phyloP scores from a whole-genome alignment of 2,113 vertebrate species.

The Gopherus flavomarginatus region DNA sequence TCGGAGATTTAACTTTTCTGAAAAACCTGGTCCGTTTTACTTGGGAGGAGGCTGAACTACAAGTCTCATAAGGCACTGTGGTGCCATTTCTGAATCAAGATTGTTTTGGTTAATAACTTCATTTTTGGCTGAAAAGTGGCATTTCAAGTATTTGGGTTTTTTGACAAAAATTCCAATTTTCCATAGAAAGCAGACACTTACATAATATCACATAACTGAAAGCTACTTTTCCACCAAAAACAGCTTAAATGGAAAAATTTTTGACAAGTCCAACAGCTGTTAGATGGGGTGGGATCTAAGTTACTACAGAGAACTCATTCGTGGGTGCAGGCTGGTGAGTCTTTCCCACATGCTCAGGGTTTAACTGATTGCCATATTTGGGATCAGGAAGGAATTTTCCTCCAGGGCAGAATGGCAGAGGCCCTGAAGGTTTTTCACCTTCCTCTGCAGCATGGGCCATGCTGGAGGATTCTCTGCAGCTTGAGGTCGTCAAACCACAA shows the following conservation, averaged over 20 bases:
- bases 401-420: too few relatives aligned
- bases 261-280: neutral
- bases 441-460: too few relatives aligned
- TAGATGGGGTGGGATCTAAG: too few relatives aligned
- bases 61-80: rapidly evolving
- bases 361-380: too few relatives aligned
- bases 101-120: neutral
- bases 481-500: too few relatives aligned
- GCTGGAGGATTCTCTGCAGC: too few relatives aligned
- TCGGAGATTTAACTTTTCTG: neutral
- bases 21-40: neutral
- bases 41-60: neutral
- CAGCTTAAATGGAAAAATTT: neutral
- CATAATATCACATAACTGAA: neutral
- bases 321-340: too few relatives aligned
- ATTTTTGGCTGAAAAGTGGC: neutral
- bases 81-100: neutral
- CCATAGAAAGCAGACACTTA: neutral
- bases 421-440: too few relatives aligned
- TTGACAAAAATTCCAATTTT: neutral
- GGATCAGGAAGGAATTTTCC: too few relatives aligned
- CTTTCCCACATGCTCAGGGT: too few relatives aligned
- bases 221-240: neutral
- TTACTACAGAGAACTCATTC: too few relatives aligned
- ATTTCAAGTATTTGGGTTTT: neutral